Evolutionary conservation across 2,113 vertebrate species (phyloP).

Genomic region (Vidua chalybeata): DNA sequence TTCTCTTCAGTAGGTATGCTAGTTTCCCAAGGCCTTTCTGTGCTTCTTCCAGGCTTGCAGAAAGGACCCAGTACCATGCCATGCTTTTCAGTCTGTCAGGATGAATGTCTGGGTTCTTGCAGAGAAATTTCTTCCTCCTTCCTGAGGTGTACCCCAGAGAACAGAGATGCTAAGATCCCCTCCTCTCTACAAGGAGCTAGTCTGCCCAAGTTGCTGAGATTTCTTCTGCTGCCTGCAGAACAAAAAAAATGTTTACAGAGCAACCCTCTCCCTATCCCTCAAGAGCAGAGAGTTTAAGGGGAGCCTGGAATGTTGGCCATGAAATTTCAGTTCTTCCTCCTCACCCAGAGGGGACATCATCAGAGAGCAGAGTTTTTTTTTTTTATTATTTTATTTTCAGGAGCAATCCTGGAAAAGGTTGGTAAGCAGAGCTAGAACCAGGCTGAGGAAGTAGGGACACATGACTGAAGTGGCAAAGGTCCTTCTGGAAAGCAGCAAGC

Average conservation of each 20-base stretch:
- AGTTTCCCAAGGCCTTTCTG: neutral
- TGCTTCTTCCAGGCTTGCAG: neutral
- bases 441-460: neutral
- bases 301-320: neutral
- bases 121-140: neutral
- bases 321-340: neutral
- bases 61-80: neutral
- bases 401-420: neutral
- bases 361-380: rapidly evolving
- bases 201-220: neutral
- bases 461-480: neutral
- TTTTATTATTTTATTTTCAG: neutral
- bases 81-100: neutral
- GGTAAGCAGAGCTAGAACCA: neutral
- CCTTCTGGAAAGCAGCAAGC: neutral
- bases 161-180: neutral
- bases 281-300: neutral
- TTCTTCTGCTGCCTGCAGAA: neutral
- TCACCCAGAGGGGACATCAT: neutral
- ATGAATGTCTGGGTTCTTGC: neutral
- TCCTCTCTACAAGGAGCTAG: neutral
- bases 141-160: neutral
- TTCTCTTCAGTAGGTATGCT: neutral
- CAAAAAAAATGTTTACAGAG: neutral
- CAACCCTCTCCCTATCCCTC: neutral